These are phyloP conservation scores for Cheilosia vulpina DNA, from an alignment of 2,888 invertebrate genomes.

Conservation along the genomic window DNA sequence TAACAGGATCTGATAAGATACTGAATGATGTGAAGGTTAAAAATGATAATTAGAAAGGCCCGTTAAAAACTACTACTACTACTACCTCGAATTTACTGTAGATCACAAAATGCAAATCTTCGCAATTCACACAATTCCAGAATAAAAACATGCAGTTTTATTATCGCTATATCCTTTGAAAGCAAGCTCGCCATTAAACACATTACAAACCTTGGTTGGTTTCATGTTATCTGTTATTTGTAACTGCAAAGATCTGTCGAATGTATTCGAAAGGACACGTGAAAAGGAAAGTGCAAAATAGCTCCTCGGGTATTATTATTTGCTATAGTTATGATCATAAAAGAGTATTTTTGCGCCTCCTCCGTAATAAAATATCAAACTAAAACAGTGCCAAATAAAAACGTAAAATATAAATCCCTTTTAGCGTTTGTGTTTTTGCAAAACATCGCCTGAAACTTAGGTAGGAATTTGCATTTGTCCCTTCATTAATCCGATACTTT, in stretches of 20 bases:
- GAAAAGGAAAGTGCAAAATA: not conserved
- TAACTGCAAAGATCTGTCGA: not conserved
- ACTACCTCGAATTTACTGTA: too few species aligned
- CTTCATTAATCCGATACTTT: conserved; percentile 42
- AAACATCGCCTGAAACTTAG: not conserved
- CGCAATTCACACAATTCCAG: too few species aligned
- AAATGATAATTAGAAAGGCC: too few species aligned
- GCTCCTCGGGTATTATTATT: not conserved
- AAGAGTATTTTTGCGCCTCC: conserved; percentile 48
- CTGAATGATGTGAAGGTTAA: too few species aligned
- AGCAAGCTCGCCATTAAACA: too few species aligned
- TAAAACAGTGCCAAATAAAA: not conserved
- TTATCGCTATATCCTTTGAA: too few species aligned
- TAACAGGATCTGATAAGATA: too few species aligned
- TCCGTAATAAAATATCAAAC: conserved; percentile 17
- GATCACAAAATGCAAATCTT: too few species aligned
- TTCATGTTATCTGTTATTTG: not conserved
- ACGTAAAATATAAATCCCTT: too few species aligned
- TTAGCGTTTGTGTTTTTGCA: conserved; percentile 9
- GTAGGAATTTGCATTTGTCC: conserved; percentile 22
- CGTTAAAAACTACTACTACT: too few species aligned
- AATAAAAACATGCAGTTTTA: too few species aligned
- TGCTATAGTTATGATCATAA: conserved; percentile 13
- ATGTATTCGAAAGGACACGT: not conserved
- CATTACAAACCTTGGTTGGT: not conserved